These are phyloP conservation scores for Neosalanx taihuensis DNA, from an alignment of 2,797 vertebrate genomes.

Conservation along the genomic window DNA sequence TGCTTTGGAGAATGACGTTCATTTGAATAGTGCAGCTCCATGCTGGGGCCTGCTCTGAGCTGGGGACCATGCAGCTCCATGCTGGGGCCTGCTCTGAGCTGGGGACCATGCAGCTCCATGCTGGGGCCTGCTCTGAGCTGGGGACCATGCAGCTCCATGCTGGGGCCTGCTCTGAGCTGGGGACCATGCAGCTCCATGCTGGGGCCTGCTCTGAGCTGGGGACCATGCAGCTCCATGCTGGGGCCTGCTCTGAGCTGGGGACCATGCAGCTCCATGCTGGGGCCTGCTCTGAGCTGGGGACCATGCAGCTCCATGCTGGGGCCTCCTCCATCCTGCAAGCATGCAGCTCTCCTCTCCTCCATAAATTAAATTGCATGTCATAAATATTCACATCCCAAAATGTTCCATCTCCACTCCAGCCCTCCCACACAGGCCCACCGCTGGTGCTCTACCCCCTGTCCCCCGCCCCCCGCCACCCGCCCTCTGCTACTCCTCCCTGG, in stretches of 20 bases:
- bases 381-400: background rate
- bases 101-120: background rate
- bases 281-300: background rate
- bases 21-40: background rate
- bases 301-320: background rate
- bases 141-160: background rate
- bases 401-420: background rate
- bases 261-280: background rate
- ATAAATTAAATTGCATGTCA: no score
- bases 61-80: background rate
- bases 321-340: background rate
- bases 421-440: background rate
- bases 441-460: background rate
- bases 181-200: background rate
- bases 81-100: conserved; percentile 2
- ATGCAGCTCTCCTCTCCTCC: no score
- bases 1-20: background rate
- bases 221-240: background rate
- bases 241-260: background rate
- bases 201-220: background rate
- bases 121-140: background rate
- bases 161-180: background rate
- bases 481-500: background rate
- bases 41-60: background rate
- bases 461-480: no score